Conservation (phyloP, 2,797 vertebrate species). For the Alosa sapidissima region DNA sequence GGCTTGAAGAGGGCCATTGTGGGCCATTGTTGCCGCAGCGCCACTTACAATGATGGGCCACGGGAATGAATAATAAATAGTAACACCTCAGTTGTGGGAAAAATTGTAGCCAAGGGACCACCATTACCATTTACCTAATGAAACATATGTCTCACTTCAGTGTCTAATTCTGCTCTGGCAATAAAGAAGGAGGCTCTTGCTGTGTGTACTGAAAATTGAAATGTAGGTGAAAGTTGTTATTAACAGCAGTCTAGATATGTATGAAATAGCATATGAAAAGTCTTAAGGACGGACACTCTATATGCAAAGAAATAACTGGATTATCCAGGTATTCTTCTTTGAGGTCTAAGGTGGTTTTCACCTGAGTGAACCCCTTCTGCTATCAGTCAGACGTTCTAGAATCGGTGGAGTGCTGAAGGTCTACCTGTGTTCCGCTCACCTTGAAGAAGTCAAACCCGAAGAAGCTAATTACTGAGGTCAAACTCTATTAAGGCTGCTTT, state of each 20-base stretch:
- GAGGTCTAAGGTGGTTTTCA: neutral
- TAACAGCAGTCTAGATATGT: neutral
- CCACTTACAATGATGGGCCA: constrained; percentile 5
- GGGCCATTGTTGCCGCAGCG: neutral
- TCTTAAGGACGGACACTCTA: neutral
- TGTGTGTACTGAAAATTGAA: neutral
- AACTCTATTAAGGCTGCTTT: constrained; percentile 58
- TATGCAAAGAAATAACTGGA: neutral
- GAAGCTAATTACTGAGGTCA: constrained; percentile 54
- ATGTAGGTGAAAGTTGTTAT: neutral
- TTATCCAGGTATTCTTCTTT: neutral
- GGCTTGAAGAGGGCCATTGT: constrained; percentile 9
- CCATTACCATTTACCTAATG: constrained; percentile 60
- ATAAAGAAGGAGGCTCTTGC: neutral
- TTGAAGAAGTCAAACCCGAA: constrained; percentile 55
- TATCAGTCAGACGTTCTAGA: neutral
- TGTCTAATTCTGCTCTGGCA: neutral
- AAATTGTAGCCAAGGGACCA: constrained; percentile 41
- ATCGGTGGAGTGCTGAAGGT: constrained; percentile 22
- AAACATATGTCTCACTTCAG: constrained; percentile 49
- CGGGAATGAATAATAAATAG: constrained; percentile 20
- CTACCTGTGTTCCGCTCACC: constrained; percentile 53
- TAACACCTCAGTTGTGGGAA: constrained; percentile 50
- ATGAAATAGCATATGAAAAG: neutral
- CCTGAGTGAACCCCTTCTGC: neutral